Base-by-base conservation (phyloP, 2,888 invertebrate species). In the Callyntrura guangdongensis region DNA sequence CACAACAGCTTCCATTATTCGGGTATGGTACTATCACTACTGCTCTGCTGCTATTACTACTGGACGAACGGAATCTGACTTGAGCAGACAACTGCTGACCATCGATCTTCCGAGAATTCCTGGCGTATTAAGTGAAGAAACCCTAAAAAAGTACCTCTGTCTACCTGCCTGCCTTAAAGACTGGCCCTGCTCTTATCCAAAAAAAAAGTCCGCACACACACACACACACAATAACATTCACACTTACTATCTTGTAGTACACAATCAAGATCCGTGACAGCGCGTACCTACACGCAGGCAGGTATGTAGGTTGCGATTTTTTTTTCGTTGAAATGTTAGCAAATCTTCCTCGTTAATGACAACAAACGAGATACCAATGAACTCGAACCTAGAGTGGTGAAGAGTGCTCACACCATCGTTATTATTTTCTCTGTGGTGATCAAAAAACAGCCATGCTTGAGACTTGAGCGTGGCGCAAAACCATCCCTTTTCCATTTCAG, bases 261-360 rank as follows among this genome's bases (percentile, higher is more conserved):
- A 36, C 36, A 36, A 36, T 6, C 36, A 36, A 36, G 36, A 36
- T 36, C 36, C 36, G 36, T 36, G 36, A 36, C 36, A 36, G 36
- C 36, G 36, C 36, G 36, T 36, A 36, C 36, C 36, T 36, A 36
- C 36, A 36, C 36, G 36, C 36, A 36, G 36, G 36, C 36, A 36
- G 36, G 36, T 36, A 36, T 36, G 36, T 36, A 36, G 36, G 36
- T 36, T 36, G 36, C 36, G 6, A 36, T 36, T 36, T 36, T 36
- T 36, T 36, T 36, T 36, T n/a, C 6, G 17, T 61, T 61, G 22
- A 67, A 64, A 67, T 67, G 36, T 45, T 69, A 69, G 67, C 67
- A 67, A 69, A 69, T 69, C 69, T 45, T 69, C n/a, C 61, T 69
- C 11, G 22, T 64, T 36, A 69, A 69, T 45, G 69, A 45, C 45